Percentiles rank a stretch among this genome's conserved stretches.
phyloP scores from a whole-genome alignment of 1,140 invertebrate species.

The Ladona fulva region DNA sequence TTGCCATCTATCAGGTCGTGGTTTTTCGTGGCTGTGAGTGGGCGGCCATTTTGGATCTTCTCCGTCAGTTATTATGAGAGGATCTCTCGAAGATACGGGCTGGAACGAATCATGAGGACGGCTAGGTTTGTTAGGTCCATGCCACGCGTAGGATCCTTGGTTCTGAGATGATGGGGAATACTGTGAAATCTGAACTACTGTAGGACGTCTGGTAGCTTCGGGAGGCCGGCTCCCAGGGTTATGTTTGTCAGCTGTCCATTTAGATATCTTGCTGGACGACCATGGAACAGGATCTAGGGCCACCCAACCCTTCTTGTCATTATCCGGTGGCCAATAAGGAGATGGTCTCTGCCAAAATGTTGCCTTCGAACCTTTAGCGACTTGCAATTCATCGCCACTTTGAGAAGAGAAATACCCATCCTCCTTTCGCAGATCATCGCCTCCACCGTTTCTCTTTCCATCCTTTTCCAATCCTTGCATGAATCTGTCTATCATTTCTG shows the following conservation, averaged over 20 bases:
- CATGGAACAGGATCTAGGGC: constrained; percentile 65
- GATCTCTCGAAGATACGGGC: constrained; percentile 17
- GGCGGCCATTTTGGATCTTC: constrained; percentile 51
- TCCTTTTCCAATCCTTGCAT: not conserved
- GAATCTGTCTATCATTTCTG: not conserved
- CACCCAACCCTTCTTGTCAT: constrained; percentile 65
- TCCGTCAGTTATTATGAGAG: constrained; percentile 53
- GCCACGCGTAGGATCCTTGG: not conserved
- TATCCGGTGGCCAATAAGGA: constrained; percentile 38
- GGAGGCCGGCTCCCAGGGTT: constrained; percentile 35
- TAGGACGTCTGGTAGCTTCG: not conserved
- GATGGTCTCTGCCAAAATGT: not conserved
- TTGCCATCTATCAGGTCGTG: constrained; percentile 24
- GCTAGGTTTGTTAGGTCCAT: not conserved
- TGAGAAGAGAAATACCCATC: not conserved
- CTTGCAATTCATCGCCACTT: not conserved
- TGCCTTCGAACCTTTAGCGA: not conserved
- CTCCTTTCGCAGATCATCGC: not conserved
- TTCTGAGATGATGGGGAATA: not conserved
- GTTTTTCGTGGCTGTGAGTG: constrained; percentile 27
- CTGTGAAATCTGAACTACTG: no score
- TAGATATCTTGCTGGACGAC: constrained; percentile 68
- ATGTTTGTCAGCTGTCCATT: constrained; percentile 49
- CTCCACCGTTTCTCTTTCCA: not conserved
- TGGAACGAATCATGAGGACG: constrained; percentile 9